Evolutionary conservation across 92 coral and sea anemone species (phyloP), one percentile per base, ranked within the genome.

Genomic region (Zoanthus solanderi): DNA sequence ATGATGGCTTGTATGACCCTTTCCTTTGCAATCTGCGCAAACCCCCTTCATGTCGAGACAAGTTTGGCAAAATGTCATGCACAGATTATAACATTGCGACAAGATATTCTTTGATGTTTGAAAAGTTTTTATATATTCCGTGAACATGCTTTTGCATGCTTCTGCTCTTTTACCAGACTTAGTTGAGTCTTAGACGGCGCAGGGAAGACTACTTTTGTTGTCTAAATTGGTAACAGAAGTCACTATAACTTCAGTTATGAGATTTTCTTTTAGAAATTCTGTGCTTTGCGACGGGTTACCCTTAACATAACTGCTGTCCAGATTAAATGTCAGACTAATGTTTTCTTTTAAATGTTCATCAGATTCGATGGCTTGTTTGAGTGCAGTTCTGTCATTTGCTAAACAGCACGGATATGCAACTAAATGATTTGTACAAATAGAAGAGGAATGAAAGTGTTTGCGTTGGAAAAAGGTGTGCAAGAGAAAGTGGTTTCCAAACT

Each of bases 141-240:
- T 16, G 79, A 86, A n/a, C 46, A 46, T n/a, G 58, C 71, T 54
- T 87, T 79, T 53, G 72, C 69, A 23, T 74, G 60, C 65, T 46
- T 86, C 75, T 53, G 83, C 90, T 32, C 90, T 90, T 86, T 90
- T 90, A 9, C 88, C 93, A 71, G 31, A 52, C 46, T 90, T 90
- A 45, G 93, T 34, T 45, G 75, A 72, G 52, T 86, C 86, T 4
- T 90, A 42, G 46, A 87, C 84, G 17, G 90, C 90, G 79, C 92
- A 90, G 34, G 90, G 90, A 72, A 86, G 45, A 31, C 92, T 86
- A 37, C 88, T 71, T 47, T 72, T 86, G 90, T 90, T 90, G 81
- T 85, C 90, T 11, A 85, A 72, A 12, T 82, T 47, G 9, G 90
- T 90, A 14, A 50, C 81, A 12, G 92, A 71, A 3, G 86, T 76